These are phyloP conservation scores for Varecia variegata DNA, from an alignment of 2,797 vertebrate species.

Conservation along the genomic window DNA sequence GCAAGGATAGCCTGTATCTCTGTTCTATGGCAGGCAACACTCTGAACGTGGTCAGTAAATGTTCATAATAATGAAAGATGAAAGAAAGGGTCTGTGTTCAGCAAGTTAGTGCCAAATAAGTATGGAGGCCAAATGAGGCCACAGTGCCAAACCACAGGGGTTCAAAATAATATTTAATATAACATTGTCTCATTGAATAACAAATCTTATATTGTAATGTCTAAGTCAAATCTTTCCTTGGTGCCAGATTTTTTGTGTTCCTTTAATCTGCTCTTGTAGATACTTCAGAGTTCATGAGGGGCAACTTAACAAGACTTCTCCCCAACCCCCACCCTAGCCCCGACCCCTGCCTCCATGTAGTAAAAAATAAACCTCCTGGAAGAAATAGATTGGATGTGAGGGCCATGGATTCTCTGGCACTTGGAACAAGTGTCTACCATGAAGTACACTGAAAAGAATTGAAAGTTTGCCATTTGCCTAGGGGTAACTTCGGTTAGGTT, in stretches of 20 bases:
- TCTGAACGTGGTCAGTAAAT: slow-evolving; percentile 14
- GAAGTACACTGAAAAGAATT: not conserved
- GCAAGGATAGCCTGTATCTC: not conserved
- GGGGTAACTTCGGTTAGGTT: not conserved
- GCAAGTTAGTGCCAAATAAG: slow-evolving; percentile 57
- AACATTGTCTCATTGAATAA: slow-evolving; percentile 54
- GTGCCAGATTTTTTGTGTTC: slow-evolving; percentile 26
- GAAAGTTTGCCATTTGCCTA: not conserved
- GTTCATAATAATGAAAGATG: slow-evolving; percentile 40
- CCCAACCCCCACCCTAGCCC: not conserved
- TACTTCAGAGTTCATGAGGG: slow-evolving; percentile 8
- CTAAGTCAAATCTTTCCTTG: slow-evolving; percentile 46
- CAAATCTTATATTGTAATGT: slow-evolving; percentile 23
- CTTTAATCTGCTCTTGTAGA: slow-evolving; percentile 24
- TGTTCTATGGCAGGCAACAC: not conserved
- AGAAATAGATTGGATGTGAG: not conserved
- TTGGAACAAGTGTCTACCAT: not conserved
- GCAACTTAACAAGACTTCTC: not conserved
- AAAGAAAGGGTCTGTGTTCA: slow-evolving; percentile 49
- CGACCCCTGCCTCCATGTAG: not conserved
- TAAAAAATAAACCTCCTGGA: not conserved
- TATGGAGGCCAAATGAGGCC: slow-evolving; percentile 49
- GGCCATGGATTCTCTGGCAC: not conserved
- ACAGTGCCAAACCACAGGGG: slow-evolving; percentile 4
- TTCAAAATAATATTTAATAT: slow-evolving; percentile 61